phyloP scores from a whole-genome alignment of 2,888 invertebrate species.

The Drepanosiphum platanoidis region DNA sequence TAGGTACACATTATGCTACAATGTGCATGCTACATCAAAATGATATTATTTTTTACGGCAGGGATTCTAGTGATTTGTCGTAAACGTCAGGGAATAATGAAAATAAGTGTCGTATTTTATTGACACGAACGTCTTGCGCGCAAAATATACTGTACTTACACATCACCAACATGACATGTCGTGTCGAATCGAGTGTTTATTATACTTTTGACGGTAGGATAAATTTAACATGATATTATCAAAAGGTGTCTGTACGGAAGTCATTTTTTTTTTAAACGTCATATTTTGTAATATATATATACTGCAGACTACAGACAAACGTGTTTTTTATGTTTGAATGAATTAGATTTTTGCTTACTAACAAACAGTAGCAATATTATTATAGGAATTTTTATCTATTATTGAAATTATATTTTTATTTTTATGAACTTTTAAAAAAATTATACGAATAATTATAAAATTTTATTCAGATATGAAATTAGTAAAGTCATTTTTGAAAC shows the following conservation, averaged over 20 bases:
- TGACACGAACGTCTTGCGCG: conserved; percentile 18
- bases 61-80: background rate
- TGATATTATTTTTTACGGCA: background rate
- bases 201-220: background rate
- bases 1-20: background rate
- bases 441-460: no score
- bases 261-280: background rate
- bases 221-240: background rate
- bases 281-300: background rate
- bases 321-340: no score
- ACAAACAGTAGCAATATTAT: no score
- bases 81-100: background rate
- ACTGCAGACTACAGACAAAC: no score
- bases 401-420: background rate
- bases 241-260: background rate
- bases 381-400: no score
- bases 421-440: background rate
- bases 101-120: conserved; percentile 10
- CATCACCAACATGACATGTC: background rate
- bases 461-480: background rate
- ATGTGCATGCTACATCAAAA: conserved; percentile 7
- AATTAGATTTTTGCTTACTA: no score
- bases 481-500: background rate
- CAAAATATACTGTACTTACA: no score
- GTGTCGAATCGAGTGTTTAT: conserved; percentile 3